Base-by-base conservation (phyloP, 2,797 vertebrate genomes). In the Acrossocheilus wenchowensis region DNA sequence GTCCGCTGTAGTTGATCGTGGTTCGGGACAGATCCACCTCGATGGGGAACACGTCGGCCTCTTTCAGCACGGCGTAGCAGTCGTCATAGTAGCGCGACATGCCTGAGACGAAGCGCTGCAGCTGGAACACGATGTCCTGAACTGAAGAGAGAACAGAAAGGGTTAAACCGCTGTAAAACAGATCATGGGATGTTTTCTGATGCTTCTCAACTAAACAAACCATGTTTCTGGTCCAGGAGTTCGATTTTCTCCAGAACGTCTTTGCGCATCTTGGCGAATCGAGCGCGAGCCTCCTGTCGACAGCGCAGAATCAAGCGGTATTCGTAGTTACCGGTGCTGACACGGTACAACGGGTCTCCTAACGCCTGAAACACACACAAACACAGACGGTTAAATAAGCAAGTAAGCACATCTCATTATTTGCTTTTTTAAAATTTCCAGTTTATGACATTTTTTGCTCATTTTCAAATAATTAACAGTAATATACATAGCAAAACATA, bases 61-160 rank as follows among this genome's bases (percentile, higher is more conserved):
- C 97, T 36, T 97, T 97, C 89, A 99, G 95, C 60, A 99, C 96
- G 0, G 95, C 96, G 0, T 99, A 99, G 94, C 98, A 99, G 90
- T 99, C 97, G 0, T 98, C 97, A 0, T 99, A 98, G 95, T 99
- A 99, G 82, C 94, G 97, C 0, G 98, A 99, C 97, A 99, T 98
- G 0, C 97, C 97, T 0, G 98, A 99, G 86, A 99, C 98, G 26
- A 99, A 98, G 89, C 98, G 97, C 92, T 99, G 98, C 75, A 99
- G 96, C 96, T 99, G 98, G 95, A 99, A 99, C 92, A 99, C 98
- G 0, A 99, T 99, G 94, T 99, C 98, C 86, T 99, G 98, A 90
- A 99, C 98, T 99, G 94, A 2, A 78, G 78, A 23, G 15, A 73
- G 54, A 52, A 21, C 39, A 5, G 50, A 26, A 39, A 79, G 23